A percentile compares a stretch with the other conserved stretches of the same genome.
Conservation (phyloP, 2,888 invertebrate genomes). For the Eupsilia transversa region DNA sequence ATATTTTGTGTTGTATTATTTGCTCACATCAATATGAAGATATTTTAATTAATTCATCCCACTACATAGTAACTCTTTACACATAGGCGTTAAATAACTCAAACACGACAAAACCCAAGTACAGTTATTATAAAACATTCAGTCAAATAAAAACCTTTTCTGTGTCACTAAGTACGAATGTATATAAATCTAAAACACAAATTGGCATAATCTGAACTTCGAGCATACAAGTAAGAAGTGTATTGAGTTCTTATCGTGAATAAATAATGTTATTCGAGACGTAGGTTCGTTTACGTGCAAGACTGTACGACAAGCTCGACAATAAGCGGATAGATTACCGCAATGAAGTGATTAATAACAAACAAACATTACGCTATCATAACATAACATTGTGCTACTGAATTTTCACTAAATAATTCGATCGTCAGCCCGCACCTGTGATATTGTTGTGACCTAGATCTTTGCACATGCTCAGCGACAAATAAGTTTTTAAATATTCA, state of each 20-base stretch:
- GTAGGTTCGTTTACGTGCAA: constrained; percentile 39
- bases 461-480: constrained; percentile 53
- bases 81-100: neutral
- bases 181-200: constrained; percentile 54
- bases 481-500: constrained; percentile 63
- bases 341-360: constrained; percentile 58
- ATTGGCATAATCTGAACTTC: constrained; percentile 42
- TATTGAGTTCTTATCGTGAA: constrained; percentile 68
- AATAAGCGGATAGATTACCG: constrained; percentile 60
- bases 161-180: constrained; percentile 17
- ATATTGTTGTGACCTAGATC: constrained; percentile 61
- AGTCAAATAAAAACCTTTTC: constrained; percentile 35
- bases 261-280: constrained; percentile 71
- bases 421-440: constrained; percentile 44
- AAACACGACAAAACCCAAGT: constrained; percentile 19
- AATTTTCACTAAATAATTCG: constrained; percentile 44
- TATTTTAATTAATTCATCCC: too few species aligned
- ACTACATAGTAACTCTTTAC: too few species aligned
- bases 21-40: too few species aligned
- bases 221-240: constrained; percentile 33
- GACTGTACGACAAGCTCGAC: constrained; percentile 42
- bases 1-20: too few species aligned
- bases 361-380: constrained; percentile 43
- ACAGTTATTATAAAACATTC: too few species aligned
- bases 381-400: constrained; percentile 8